Evolutionary conservation across 92 coral and sea anemone genomes (phyloP).

Genomic region (Actinostola sp.): DNA sequence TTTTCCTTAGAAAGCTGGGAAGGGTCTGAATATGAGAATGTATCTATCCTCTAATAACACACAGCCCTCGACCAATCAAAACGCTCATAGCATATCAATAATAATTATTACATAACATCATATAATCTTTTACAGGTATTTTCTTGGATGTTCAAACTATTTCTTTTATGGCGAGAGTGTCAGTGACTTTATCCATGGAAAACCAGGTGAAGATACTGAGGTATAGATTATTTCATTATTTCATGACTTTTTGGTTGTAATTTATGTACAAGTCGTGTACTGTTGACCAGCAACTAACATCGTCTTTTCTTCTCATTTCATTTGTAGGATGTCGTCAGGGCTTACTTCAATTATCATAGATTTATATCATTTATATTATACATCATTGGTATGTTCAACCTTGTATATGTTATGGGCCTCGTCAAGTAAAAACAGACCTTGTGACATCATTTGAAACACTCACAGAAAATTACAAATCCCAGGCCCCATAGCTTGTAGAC

Average conservation of each 20-base stretch:
- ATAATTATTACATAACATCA: not conserved
- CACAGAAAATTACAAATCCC: too few species aligned
- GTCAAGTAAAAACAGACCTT: too few species aligned
- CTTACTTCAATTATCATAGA: conserved; percentile 89
- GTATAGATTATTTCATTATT: too few species aligned
- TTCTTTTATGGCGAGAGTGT: conserved; percentile 98
- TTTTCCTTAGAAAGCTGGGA: too few species aligned
- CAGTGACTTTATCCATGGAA: conserved; percentile 88
- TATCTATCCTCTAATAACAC: too few species aligned
- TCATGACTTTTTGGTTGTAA: not conserved
- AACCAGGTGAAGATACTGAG: conserved; percentile 57
- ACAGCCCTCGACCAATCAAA: too few species aligned
- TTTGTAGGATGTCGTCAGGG: conserved; percentile 78
- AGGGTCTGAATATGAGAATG: too few species aligned
- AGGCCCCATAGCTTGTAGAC: too few species aligned
- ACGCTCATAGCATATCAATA: too few species aligned
- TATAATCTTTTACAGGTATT: conserved; percentile 66
- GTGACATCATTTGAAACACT: too few species aligned
- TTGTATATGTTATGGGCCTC: not conserved
- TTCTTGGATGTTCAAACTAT: conserved; percentile 89
- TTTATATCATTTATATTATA: conserved; percentile 79
- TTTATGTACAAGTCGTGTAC: too few species aligned
- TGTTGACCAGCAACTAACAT: too few species aligned
- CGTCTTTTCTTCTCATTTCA: conserved; percentile 13
- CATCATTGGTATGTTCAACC: conserved; percentile 68